Conservation (phyloP, 2,113 vertebrate species). For the Myiozetetes cayanensis region DNA sequence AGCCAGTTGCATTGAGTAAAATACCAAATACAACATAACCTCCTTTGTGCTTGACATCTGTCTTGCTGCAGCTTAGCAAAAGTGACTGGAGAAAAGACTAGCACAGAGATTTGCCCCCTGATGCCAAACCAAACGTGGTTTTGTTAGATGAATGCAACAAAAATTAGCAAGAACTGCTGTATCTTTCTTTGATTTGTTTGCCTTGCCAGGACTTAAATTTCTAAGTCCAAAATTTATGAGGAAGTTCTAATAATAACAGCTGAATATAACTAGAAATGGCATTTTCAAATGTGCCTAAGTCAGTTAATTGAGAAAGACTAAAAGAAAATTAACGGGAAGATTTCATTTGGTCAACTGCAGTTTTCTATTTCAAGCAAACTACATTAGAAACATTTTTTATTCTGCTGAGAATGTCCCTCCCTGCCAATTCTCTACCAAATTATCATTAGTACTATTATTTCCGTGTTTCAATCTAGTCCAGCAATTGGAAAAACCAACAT, state of each 20-base stretch:
- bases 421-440: not conserved
- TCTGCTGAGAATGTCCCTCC: not conserved
- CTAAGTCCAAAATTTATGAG: not conserved
- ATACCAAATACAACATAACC: not conserved
- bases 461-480: not conserved
- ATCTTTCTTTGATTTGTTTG: not conserved
- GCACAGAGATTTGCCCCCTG: not conserved
- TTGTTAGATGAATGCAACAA: not conserved
- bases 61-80: not conserved
- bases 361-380: not conserved
- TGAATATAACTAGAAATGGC: not conserved
- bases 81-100: not conserved
- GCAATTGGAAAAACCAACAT: not conserved
- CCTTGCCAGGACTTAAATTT: not conserved
- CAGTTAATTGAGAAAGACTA: not conserved
- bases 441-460: constrained; percentile 26
- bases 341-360: not conserved
- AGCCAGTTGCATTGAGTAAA: not conserved
- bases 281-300: not conserved
- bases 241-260: not conserved
- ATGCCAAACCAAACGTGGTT: not conserved
- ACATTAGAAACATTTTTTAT: not conserved
- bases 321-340: not conserved
- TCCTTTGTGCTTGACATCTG: not conserved
- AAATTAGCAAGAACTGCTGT: not conserved